Conservation (phyloP, 2,113 vertebrate species). For the Lophura nycthemera region DNA sequence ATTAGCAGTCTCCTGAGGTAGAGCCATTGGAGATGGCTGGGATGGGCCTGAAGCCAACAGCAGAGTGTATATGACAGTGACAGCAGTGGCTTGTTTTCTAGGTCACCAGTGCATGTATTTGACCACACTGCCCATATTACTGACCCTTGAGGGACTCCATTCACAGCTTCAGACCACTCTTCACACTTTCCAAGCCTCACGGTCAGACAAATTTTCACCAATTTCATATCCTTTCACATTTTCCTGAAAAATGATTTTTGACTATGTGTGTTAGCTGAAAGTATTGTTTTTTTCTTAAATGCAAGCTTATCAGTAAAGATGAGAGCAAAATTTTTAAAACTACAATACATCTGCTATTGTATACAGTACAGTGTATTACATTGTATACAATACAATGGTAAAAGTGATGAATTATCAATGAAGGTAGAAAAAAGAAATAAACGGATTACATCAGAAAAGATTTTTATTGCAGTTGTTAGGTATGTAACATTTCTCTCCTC, state of each 20-base stretch:
- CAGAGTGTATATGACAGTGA: no score
- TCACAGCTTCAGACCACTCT: neutral
- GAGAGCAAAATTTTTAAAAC: neutral
- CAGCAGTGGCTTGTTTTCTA: neutral
- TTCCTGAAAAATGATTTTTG: neutral
- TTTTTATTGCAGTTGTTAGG: neutral
- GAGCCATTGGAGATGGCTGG: neutral
- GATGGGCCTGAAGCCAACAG: accelerated
- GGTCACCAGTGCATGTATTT: neutral
- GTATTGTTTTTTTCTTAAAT: neutral
- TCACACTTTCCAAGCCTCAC: neutral
- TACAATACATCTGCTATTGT: neutral
- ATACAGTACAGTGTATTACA: no score
- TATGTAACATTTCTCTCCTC: no score
- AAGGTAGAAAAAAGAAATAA: neutral
- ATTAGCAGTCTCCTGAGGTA: neutral
- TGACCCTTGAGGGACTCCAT: neutral
- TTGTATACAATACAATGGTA: neutral
- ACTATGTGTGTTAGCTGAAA: neutral
- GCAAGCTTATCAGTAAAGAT: neutral
- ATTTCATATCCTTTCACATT: neutral
- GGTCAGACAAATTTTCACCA: neutral
- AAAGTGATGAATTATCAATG: neutral
- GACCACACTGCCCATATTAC: neutral
- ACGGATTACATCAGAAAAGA: neutral